A percentile compares a stretch with the other conserved stretches of the same genome.
Conservation (phyloP, 2,113 vertebrate genomes). For the Myanophis thanlyinensis region DNA sequence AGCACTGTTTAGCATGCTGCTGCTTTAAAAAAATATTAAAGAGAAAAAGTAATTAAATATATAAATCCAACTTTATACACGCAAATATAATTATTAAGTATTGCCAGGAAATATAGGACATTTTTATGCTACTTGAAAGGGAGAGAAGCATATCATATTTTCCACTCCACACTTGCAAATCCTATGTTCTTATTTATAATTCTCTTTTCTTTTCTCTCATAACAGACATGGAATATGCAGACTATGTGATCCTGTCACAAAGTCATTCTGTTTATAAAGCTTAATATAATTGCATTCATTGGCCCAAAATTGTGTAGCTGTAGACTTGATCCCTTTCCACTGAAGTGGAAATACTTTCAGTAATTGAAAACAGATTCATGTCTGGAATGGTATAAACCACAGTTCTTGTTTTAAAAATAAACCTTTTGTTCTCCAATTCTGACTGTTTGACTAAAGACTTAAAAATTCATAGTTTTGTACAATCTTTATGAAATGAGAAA, state of each 20-base stretch:
- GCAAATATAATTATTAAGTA: constrained; percentile 14
- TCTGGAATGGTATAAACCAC: constrained; percentile 74
- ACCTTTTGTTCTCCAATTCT: constrained; percentile 79
- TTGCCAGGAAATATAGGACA: constrained; percentile 3
- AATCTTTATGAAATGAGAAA: constrained; percentile 52
- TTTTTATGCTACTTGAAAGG: constrained; percentile 26
- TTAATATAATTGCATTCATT: constrained; percentile 67
- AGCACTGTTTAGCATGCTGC: constrained; percentile 17
- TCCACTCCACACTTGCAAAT: constrained; percentile 35
- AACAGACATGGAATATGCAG: constrained; percentile 26
- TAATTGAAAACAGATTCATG: constrained; percentile 79
- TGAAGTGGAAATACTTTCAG: constrained; percentile 78
- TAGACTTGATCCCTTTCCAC: constrained; percentile 76
- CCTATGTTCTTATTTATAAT: constrained; percentile 37
- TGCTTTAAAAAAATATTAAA: not conserved
- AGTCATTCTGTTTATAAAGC: constrained; percentile 61
- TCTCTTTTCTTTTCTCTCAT: constrained; percentile 33
- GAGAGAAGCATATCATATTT: constrained; percentile 25
- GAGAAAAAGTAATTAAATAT: constrained; percentile 36
- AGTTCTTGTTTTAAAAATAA: constrained; percentile 76
- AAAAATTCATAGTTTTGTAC: constrained; percentile 67
- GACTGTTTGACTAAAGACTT: constrained; percentile 61
- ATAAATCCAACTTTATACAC: constrained; percentile 59
- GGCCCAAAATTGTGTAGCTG: constrained; percentile 72
- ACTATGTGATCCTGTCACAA: constrained; percentile 49